A percentile compares a stretch with the other conserved stretches of the same genome.
phyloP scores from a whole-genome alignment of 1,140 invertebrate genomes.

The Sitodiplosis mosellana region DNA sequence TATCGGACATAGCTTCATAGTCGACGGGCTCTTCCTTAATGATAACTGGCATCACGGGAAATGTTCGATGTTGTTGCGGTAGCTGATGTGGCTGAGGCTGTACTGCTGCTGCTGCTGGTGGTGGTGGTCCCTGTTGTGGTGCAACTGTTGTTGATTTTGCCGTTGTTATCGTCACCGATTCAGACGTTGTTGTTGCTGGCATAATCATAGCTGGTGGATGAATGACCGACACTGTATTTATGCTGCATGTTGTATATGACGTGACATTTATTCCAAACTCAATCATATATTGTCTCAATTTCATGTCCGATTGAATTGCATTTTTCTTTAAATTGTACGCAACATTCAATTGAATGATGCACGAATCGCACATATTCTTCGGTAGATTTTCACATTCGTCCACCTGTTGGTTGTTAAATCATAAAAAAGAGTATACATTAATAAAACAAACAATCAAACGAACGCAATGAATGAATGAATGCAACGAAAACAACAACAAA shows the following conservation, averaged over 20 bases:
- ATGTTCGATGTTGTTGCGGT: not conserved
- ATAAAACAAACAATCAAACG: not conserved
- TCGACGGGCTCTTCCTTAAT: slow-evolving; percentile 4
- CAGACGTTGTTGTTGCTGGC: not conserved
- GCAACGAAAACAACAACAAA: no score
- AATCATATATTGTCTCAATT: slow-evolving; percentile 4
- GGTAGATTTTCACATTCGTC: slow-evolving; percentile 3
- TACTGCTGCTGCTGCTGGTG: not conserved
- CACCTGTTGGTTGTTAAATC: not conserved
- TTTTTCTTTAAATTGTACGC: slow-evolving; percentile 3
- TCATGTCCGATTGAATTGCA: slow-evolving; percentile 2
- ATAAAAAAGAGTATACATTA: not conserved
- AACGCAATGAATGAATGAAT: no score
- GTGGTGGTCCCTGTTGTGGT: not conserved
- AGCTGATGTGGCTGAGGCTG: no score
- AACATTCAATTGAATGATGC: slow-evolving; percentile 4
- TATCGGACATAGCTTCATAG: not conserved
- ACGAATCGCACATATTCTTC: slow-evolving; percentile 2
- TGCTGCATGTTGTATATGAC: not conserved
- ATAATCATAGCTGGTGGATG: not conserved
- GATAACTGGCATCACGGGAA: not conserved
- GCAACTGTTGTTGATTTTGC: not conserved
- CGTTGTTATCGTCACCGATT: not conserved
- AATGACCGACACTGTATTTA: not conserved
- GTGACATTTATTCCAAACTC: slow-evolving; percentile 2